Conservation (phyloP, 92 coral and sea anemone genomes). For the Paragorgia papillata region DNA sequence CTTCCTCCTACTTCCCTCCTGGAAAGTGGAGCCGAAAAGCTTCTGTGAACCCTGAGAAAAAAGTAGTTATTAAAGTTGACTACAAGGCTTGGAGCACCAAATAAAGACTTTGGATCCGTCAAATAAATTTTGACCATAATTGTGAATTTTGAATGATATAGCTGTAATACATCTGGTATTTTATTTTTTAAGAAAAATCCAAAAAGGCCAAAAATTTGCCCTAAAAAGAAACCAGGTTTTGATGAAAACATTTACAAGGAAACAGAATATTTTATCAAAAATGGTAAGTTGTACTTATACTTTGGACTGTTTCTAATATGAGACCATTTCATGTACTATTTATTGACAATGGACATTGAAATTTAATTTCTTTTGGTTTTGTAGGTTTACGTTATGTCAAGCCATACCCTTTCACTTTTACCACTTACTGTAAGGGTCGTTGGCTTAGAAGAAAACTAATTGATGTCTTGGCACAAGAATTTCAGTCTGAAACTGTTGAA, state of each 20-base stretch:
- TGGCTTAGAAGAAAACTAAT: slow-evolving; percentile 88
- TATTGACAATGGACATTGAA: no score
- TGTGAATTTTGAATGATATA: no score
- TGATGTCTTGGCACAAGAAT: slow-evolving; percentile 87
- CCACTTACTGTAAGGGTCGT: slow-evolving; percentile 95
- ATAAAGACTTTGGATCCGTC: no score
- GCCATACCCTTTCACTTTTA: slow-evolving; percentile 89
- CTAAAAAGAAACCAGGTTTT: slow-evolving; percentile 80
- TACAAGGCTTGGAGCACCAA: no score
- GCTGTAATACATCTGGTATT: no score
- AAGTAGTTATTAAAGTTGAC: no score
- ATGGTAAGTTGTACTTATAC: slow-evolving; percentile 69
- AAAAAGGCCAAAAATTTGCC: slow-evolving; percentile 41
- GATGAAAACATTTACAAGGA: slow-evolving; percentile 72
- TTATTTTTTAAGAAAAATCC: slow-evolving; percentile 58
- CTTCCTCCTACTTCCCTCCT: no score
- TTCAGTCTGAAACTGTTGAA: slow-evolving; percentile 81
- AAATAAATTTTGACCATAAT: no score
- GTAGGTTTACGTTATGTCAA: slow-evolving; percentile 80
- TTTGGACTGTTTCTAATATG: background rate
- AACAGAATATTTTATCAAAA: slow-evolving; percentile 71
- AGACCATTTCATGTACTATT: background rate
- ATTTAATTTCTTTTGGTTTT: no score
- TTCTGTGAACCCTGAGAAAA: no score
- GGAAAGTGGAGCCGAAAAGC: no score